Evolutionary conservation across 2,888 invertebrate genomes (phyloP), one percentile per base, ranked within the genome.

Genomic region (Prosopocoilus inquinatus): DNA sequence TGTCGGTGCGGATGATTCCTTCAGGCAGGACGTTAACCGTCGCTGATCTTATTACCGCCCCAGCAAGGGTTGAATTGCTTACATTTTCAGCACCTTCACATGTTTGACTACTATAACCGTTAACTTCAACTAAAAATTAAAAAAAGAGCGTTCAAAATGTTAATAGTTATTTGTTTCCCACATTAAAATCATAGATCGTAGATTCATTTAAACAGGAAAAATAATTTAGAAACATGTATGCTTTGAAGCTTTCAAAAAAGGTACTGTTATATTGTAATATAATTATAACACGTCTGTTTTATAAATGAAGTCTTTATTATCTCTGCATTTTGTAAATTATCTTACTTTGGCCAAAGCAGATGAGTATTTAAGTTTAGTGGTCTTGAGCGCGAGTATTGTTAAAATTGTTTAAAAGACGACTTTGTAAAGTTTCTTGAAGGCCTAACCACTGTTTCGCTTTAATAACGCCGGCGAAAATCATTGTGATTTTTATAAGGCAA

Each of bases 91-190:
- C 77, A 5, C 75, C 75, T 16, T 84, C 84, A 64, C 86, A 86
- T 62, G 82, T 82, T 63, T 83, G 82, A 9, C 85, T 84, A 52
- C 84, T 83, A 73, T 84, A 85, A 5, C 86, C 86, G 33, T 85
- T 84, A 5, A 86, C 84, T 75, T 86, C 85, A 64, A 85, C 86
- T 86, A 15, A 80, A 80, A 57, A 58, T 60, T 53, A 46, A 49
- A 50, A 38, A 50, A 8, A 32, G 43, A 13, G 20, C 39, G 2
- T 12, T 47, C 53, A 46, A 53, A 35, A 39, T 33, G 34, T 48
- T 32, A n/a, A 43, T 16, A 44, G 5, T 4, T 9, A 32, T 9
- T 11, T 46, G 16, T 11, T 47, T 5, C 5, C 2, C 12, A 11
- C 44, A 44, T 20, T 16, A 44, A 7, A 3, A 43, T 12, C 13